Percentiles rank a stretch among this genome's conserved stretches.
These are phyloP conservation scores for Rhagophthalmus giganteus DNA, from an alignment of 2,888 invertebrate species.

Conservation along the genomic window DNA sequence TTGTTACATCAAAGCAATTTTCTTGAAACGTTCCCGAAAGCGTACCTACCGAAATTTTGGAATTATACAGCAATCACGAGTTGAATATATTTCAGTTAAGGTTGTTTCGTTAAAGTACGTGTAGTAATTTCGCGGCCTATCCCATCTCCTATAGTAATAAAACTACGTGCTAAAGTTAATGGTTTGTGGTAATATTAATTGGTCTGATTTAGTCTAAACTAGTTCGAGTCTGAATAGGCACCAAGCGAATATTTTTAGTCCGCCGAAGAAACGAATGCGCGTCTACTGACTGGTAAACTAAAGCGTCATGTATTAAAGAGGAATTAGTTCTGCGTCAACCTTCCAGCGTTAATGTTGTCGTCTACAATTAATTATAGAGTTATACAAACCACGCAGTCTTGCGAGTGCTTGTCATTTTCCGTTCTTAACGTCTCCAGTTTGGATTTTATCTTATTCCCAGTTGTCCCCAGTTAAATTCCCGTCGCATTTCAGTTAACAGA, in stretches of 20 bases:
- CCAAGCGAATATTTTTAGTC: constrained; percentile 16
- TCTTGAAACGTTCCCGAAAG: not conserved
- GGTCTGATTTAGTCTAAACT: constrained; percentile 19
- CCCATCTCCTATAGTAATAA: constrained; percentile 9
- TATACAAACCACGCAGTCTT: constrained; percentile 33
- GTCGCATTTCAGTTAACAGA: constrained; percentile 31
- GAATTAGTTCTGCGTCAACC: constrained; percentile 34
- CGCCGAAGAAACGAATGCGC: constrained; percentile 25
- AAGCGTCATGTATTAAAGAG: constrained; percentile 29
- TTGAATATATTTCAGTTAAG: constrained; percentile 2
- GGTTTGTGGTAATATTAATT: constrained; percentile 17
- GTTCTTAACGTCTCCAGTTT: constrained; percentile 33
- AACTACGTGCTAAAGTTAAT: constrained; percentile 14
- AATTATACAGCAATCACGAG: not conserved
- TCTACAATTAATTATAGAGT: constrained; percentile 40
- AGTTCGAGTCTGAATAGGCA: constrained; percentile 12
- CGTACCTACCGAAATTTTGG: not conserved
- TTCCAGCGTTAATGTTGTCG: constrained; percentile 38
- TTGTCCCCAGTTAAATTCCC: constrained; percentile 30
- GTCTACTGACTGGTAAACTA: constrained; percentile 23
- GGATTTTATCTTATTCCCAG: constrained; percentile 36
- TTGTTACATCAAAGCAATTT: no score
- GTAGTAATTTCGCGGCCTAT: constrained; percentile 9
- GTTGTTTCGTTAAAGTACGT: constrained; percentile 1
- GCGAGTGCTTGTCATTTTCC: constrained; percentile 37